Base-by-base conservation (phyloP, 2,113 vertebrate genomes). In the Coptodon rendalli region DNA sequence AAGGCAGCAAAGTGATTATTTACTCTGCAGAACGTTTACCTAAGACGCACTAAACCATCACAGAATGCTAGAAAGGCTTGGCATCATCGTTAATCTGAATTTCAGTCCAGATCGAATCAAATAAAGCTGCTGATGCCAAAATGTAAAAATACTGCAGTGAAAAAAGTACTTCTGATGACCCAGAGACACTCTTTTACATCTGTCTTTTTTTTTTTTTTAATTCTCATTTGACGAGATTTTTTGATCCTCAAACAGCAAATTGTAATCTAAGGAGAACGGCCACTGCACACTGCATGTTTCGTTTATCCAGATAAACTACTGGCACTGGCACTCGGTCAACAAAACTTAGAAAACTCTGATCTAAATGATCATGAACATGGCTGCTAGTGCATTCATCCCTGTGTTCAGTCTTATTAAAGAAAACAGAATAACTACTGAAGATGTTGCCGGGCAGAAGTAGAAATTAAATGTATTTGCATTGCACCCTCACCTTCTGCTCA, bases 31-130 rank as follows among this genome's bases (percentile, higher is more conserved):
- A 12, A 76, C 9, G 82, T 81, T 88, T 56, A 73, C 84, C 38
- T 43, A 43, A 86, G 50, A 48, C 6, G 11, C 31, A 80, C 22
- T 48, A 80, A 86, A 73, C 61, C 85, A 61, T 78, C 45, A 78
- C 73, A n/a, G 45, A 12, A 31, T 78, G 27, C 27, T 12, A 50
- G 43, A 31, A 50, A 50, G 27, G 27, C 43, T 17, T 50, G 16
- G 45, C 45, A 31, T 78, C 17, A 34, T 52, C 10, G 1, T 31
- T 78, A 13, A 52, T 34, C 73, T 78, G 71, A 50, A 7, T 78
- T 50, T 76, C 38, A 76, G 71, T 76, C 43, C 43, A 76, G 14
- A 29, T 45, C 6, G 14, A 76, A 27, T 48, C 16, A 9, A 50
- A 76, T 31, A 52, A 78, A 78, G 16, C 27, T 52, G 27, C 27